phyloP scores from a whole-genome alignment of 2,797 vertebrate species.

The Rachycentron canadum region DNA sequence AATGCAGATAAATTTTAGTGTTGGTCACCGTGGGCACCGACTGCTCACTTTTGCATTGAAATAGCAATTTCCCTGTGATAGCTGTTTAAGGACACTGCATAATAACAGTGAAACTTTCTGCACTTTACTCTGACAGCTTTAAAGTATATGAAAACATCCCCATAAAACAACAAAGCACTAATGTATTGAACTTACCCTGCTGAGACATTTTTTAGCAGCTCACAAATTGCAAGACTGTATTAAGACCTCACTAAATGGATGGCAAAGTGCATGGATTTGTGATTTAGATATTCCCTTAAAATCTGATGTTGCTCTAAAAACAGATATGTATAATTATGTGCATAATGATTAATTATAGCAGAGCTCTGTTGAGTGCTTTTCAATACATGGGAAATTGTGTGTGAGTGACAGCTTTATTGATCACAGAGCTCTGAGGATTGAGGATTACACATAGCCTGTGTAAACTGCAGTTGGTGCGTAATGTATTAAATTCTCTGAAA shows the following conservation, averaged over 20 bases:
- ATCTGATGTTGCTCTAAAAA: slow-evolving; percentile 43
- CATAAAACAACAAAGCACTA: slow-evolving; percentile 75
- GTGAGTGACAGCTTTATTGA: slow-evolving; percentile 72
- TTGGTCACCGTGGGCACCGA: slow-evolving; percentile 26
- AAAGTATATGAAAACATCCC: slow-evolving; percentile 62
- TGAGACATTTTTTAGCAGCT: slow-evolving; percentile 58
- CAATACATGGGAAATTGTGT: slow-evolving; percentile 65
- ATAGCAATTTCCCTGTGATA: slow-evolving; percentile 40
- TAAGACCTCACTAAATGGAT: slow-evolving; percentile 60
- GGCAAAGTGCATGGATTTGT: slow-evolving; percentile 54
- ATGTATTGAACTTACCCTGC: slow-evolving; percentile 73
- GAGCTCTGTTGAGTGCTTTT: slow-evolving; percentile 77
- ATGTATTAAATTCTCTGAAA: slow-evolving; percentile 34
- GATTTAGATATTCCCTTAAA: slow-evolving; percentile 49
- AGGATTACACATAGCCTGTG: too few species aligned
- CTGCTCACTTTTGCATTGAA: slow-evolving; percentile 51
- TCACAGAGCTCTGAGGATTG: slow-evolving; percentile 41
- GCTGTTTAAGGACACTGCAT: slow-evolving; percentile 53
- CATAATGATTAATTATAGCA: slow-evolving; percentile 67
- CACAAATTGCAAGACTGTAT: slow-evolving; percentile 44
- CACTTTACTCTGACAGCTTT: slow-evolving; percentile 60
- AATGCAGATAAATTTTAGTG: background rate
- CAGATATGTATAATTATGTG: slow-evolving; percentile 61
- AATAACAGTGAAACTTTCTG: slow-evolving; percentile 66
- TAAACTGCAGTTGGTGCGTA: slow-evolving; percentile 36